Conservation (phyloP, 2,888 invertebrate species). For the Neoscelio sp. region DNA sequence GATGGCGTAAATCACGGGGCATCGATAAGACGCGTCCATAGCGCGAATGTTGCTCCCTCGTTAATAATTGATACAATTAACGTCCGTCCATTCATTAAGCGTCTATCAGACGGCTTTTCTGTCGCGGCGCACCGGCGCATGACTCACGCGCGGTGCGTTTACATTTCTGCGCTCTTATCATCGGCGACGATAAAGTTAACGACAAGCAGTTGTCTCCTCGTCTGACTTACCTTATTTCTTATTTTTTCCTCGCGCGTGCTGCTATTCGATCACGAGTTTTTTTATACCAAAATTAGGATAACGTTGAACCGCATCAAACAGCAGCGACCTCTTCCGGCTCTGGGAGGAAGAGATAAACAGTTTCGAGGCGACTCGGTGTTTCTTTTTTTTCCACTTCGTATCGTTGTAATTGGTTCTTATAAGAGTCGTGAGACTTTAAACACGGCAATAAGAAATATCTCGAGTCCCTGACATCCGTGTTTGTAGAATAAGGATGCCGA, state of each 20-base stretch:
- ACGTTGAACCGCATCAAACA: conserved; percentile 4
- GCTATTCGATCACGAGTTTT: conserved; percentile 3
- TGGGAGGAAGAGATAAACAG: background rate
- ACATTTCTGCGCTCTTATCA: conserved; percentile 66
- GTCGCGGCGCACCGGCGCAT: conserved; percentile 41
- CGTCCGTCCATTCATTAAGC: conserved; percentile 79
- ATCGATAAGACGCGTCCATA: conserved; percentile 78
- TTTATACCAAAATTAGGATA: conserved; percentile 30
- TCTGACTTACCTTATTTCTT: too few species aligned
- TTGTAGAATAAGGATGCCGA: conserved; percentile 63
- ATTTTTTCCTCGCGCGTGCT: background rate
- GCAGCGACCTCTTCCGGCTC: conserved; percentile 27
- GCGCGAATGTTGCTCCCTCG: conserved; percentile 75
- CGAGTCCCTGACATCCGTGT: conserved; percentile 61
- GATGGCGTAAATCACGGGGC: conserved; percentile 78
- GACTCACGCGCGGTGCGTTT: conserved; percentile 69
- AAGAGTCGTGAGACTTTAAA: conserved; percentile 64
- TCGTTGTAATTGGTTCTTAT: conserved; percentile 55
- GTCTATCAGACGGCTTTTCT: conserved; percentile 67
- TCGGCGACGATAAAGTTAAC: conserved; percentile 46
- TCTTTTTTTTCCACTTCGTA: background rate
- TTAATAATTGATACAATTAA: conserved; percentile 82
- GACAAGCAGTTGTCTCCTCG: conserved; percentile 18
- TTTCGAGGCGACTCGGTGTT: conserved; percentile 35
- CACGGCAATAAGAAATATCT: conserved; percentile 66